phyloP scores from a whole-genome alignment of 2,797 vertebrate species.

The Bucorvus abyssinicus region DNA sequence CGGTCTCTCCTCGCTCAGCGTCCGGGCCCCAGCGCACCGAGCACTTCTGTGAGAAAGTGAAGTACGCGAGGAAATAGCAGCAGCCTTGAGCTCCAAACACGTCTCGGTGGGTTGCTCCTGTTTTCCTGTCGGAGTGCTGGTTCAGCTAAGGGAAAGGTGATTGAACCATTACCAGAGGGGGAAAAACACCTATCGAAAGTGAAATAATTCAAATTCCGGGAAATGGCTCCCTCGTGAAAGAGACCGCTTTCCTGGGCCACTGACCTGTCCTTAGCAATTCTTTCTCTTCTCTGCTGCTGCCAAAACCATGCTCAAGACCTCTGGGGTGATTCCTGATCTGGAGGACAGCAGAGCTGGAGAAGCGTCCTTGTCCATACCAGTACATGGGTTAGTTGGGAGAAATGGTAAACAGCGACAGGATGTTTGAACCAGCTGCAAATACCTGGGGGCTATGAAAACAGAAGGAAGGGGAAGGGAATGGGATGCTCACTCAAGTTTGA shows the following conservation, averaged over 20 bases:
- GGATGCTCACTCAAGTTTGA: background rate
- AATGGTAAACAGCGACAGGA: accelerated
- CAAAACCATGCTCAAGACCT: background rate
- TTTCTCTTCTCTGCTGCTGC: background rate
- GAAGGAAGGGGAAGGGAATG: background rate
- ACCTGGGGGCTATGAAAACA: background rate
- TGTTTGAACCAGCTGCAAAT: background rate
- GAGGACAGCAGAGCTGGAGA: background rate
- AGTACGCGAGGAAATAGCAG: background rate
- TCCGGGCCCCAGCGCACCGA: background rate
- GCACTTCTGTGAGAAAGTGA: background rate
- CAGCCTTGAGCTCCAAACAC: background rate
- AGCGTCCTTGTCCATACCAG: background rate
- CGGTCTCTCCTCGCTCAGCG: background rate
- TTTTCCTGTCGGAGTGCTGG: background rate
- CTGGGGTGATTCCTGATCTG: background rate
- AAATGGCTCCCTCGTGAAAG: background rate
- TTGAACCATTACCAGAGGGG: background rate
- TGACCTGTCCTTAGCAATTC: background rate
- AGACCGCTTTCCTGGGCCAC: background rate
- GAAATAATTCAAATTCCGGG: background rate
- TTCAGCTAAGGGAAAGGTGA: conserved; percentile 19
- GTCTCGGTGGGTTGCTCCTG: background rate
- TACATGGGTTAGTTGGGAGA: background rate
- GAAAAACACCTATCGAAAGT: background rate